These are phyloP conservation scores for Hetaerina titia DNA, from an alignment of 2,888 invertebrate genomes.

Conservation along the genomic window DNA sequence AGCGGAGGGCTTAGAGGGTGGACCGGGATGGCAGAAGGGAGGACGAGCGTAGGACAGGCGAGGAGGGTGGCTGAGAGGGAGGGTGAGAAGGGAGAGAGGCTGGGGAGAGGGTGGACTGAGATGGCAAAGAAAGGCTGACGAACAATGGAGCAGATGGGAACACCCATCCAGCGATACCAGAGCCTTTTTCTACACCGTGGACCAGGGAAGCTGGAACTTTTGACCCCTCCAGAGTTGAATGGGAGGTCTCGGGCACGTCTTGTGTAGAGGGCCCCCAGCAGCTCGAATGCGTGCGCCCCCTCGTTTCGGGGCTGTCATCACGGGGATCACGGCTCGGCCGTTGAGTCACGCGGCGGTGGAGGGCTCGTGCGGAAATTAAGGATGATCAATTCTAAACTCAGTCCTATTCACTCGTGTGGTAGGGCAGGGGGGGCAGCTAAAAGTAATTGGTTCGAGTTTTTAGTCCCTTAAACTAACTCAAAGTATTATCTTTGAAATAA, in stretches of 20 bases:
- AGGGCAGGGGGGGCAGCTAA: not conserved
- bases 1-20: not conserved
- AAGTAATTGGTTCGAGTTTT: slow-evolving; percentile 15
- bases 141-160: slow-evolving; percentile 54
- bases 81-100: not conserved
- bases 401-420: not conserved
- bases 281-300: not conserved
- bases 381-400: slow-evolving; percentile 14
- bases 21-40: not conserved
- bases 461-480: not conserved
- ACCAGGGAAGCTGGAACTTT: slow-evolving; percentile 59
- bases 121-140: not conserved
- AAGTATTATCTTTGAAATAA: not conserved
- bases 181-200: slow-evolving; percentile 41
- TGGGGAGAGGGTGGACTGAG: not conserved
- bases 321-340: not conserved
- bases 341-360: not conserved
- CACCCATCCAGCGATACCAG: slow-evolving; percentile 6
- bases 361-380: not conserved
- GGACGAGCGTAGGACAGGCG: not conserved
- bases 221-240: slow-evolving; percentile 23
- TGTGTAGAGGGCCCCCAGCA: not conserved
- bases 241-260: not conserved
- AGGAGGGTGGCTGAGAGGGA: not conserved
- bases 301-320: slow-evolving; percentile 1